Evolutionary conservation across 2,888 invertebrate species (phyloP).

Genomic region (Pardosa pseudoannulata): DNA sequence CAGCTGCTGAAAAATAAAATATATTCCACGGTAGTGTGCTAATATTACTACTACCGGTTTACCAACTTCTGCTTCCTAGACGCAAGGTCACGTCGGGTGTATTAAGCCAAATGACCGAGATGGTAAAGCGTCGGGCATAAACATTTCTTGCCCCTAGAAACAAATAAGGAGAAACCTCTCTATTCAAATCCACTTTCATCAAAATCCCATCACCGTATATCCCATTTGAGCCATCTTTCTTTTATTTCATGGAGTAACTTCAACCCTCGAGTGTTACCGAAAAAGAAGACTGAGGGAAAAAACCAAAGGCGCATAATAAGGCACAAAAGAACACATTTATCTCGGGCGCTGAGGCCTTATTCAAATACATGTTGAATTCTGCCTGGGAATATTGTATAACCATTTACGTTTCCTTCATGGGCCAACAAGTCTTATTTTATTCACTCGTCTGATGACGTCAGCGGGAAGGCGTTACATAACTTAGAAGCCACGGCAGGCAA

Average conservation of each 20-base stretch:
- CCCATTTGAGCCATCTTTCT: not conserved
- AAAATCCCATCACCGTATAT: not conserved
- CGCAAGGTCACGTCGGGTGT: too few species aligned
- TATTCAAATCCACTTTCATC: not conserved
- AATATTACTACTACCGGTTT: too few species aligned
- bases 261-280: not conserved
- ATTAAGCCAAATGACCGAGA: too few species aligned
- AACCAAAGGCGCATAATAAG: slow-evolving; percentile 21
- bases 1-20: too few species aligned
- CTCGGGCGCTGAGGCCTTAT: slow-evolving; percentile 6
- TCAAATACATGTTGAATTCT: slow-evolving; percentile 37
- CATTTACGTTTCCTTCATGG: slow-evolving; percentile 19
- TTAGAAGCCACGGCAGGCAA: not conserved
- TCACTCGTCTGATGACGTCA: not conserved
- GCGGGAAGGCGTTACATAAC: not conserved
- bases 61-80: too few species aligned
- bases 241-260: not conserved
- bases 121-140: too few species aligned
- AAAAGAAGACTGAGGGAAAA: not conserved
- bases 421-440: slow-evolving; percentile 60
- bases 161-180: too few species aligned
- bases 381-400: slow-evolving; percentile 34
- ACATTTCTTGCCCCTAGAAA: too few species aligned
- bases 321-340: slow-evolving; percentile 42
- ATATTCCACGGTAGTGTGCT: too few species aligned